Evolutionary conservation across 1,140 invertebrate genomes (phyloP).

Genomic region (Camponotus pennsylvanicus): DNA sequence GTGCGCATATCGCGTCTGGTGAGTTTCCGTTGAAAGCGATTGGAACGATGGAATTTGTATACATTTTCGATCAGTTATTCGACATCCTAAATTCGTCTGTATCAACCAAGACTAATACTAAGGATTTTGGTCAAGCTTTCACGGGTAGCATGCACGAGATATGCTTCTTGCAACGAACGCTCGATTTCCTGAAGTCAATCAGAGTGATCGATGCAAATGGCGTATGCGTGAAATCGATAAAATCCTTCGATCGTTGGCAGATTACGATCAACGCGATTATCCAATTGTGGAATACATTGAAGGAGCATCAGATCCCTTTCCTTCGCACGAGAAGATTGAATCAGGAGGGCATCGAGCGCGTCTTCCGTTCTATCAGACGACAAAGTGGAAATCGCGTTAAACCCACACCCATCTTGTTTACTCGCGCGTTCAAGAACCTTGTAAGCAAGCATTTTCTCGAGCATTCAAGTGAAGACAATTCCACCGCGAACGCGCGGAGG

Average conservation of each 20-base stretch:
- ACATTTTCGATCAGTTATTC: slow-evolving; percentile 23
- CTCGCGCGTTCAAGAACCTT: slow-evolving; percentile 52
- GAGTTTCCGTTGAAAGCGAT: slow-evolving; percentile 19
- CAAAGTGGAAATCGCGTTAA: slow-evolving; percentile 44
- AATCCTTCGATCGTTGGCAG: slow-evolving; percentile 46
- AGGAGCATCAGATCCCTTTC: not conserved
- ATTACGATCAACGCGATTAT: slow-evolving; percentile 45
- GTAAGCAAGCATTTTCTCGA: slow-evolving; percentile 46
- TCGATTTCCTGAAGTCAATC: slow-evolving; percentile 50
- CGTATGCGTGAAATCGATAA: slow-evolving; percentile 11
- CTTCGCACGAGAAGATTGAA: slow-evolving; percentile 29
- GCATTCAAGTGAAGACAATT: slow-evolving; percentile 19
- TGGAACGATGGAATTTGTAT: slow-evolving; percentile 44
- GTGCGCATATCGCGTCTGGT: slow-evolving; percentile 1
- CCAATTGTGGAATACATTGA: slow-evolving; percentile 33
- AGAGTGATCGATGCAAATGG: slow-evolving; percentile 1
- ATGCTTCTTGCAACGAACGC: slow-evolving; percentile 13
- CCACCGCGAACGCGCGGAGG: not conserved
- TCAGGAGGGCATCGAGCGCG: slow-evolving; percentile 26
- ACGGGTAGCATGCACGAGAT: slow-evolving; percentile 34
- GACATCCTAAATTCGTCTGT: slow-evolving; percentile 26
- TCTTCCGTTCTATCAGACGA: slow-evolving; percentile 47
- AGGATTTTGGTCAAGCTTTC: slow-evolving; percentile 25
- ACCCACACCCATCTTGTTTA: slow-evolving; percentile 50
- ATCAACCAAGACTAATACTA: not conserved